A percentile compares a stretch with the other conserved stretches of the same genome.
These are phyloP conservation scores for Drosophila paracracens DNA, from an alignment of 2,888 invertebrate species.

Conservation along the genomic window DNA sequence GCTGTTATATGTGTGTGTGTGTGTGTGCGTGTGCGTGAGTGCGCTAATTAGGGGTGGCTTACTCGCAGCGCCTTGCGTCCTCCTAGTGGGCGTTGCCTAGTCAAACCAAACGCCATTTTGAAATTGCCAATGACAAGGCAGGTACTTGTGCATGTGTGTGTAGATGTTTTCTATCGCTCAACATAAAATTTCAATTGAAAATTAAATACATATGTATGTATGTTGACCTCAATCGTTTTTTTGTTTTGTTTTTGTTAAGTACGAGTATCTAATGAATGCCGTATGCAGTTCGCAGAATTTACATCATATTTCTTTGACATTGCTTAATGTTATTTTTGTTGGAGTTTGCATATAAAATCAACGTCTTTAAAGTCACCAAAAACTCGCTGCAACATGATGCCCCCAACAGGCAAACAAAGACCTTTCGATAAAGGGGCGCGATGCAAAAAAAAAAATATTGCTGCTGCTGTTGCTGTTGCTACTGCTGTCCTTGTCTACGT, in stretches of 20 bases:
- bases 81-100: conserved; percentile 58
- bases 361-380: conserved; percentile 56
- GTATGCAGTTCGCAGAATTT: conserved; percentile 65
- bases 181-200: conserved; percentile 41
- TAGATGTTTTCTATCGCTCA: conserved; percentile 40
- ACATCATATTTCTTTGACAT: conserved; percentile 72
- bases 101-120: conserved; percentile 76
- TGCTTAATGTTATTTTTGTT: conserved; percentile 55
- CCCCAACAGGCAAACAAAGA: conserved; percentile 29
- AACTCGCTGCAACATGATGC: conserved; percentile 67
- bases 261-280: conserved; percentile 67
- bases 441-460: conserved; percentile 37
- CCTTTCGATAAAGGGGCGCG: conserved; percentile 39
- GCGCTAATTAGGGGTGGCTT: conserved; percentile 72
- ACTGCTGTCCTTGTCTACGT: conserved; percentile 39
- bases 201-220: conserved; percentile 8
- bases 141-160: background rate
- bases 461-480: conserved; percentile 40
- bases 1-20: background rate
- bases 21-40: conserved; percentile 29
- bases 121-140: conserved; percentile 36
- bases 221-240: conserved; percentile 63
- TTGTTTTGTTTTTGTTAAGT: conserved; percentile 1
- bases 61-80: conserved; percentile 61
- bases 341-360: conserved; percentile 51